Base-by-base conservation (phyloP, 1,140 invertebrate species). In the Heliconius hermathena region DNA sequence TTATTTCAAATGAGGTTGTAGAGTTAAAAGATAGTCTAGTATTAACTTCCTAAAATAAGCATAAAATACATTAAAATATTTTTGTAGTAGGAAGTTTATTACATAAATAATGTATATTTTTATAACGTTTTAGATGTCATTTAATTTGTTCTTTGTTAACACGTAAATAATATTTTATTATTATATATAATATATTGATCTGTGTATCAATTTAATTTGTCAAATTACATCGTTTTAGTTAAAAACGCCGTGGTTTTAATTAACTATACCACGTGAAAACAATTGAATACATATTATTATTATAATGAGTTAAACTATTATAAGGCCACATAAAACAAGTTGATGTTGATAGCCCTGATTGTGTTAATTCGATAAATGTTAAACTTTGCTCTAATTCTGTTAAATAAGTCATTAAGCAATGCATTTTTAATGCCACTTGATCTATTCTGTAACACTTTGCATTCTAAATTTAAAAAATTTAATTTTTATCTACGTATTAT, bases 381-480 rank as follows among this genome's bases (percentile, higher is more conserved):
- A 72, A 76, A 75, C 4, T 75, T 73, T 72, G 78, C n/a, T 76
- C 78, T 46, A 79, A 79, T 76, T 79, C 54, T 33, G 54, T 79
- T 11, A 20, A 71, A 76, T 70, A 41, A 70, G n/a, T 60, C 41
- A 79, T 60, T 77, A 29, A 73, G 46, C 9, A 60, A 73, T 74
- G 49, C 54, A 26, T 60, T n/a, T 76, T 54, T 79, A 76, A 81
- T 81, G 74, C 78, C 80, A 79, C 41, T 79, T 77, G 81, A 70
- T 66, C 66, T 18, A 73, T 29, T 66, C 9, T 29, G 60, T 26
- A 66, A 26, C 13, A 66, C 1, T 66, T 66, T 26, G 9, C n/a
- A 57, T 57, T n/a, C 2, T 57, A 22, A 8, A 57, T 57, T n/a
- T 57, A 26, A 13, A 46, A 22, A 57, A 22, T 66, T 66, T 66